Base-by-base conservation (phyloP, 2,797 vertebrate species). In the Sebastes miniatus region DNA sequence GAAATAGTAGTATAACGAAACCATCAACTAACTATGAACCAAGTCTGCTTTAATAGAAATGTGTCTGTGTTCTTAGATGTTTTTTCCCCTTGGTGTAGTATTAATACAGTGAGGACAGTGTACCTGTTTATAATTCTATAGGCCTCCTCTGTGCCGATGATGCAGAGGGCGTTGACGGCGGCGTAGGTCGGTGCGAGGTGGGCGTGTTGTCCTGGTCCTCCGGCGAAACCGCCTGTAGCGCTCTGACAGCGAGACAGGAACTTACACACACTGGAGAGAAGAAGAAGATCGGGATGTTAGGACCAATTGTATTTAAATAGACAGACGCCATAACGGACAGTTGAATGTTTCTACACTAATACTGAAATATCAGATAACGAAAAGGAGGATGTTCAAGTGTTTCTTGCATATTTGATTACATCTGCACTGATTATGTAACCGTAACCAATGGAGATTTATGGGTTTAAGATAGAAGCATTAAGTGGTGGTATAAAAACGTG, bases 181-280 rank as follows among this genome's bases (percentile, higher is more conserved):
- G 98, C 98, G 0, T 99, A 99, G 2, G 98, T 99, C 34, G 98
- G 98, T 0, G 98, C 98, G 0, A 99, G 97, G 92, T 99, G 98
- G 65, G 98, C 96, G 67, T 98, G 96, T 75, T 99, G 98, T 9
- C 97, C 96, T 0, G 98, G 98, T 1, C 98, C 98, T 1, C 98
- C 98, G 10, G 96, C 95, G 8, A 99, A 99, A 0, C 98, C 98
- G 0, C 98, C 98, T 0, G 93, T 94, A 1, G 96, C 94, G 85
- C 95, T 97, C 89, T 99, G 98, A 93, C 98, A 99, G 32, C 87
- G 95, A 3, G 95, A 92, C 89, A 99, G 94, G 90, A 99, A 99
- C 72, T 96, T 95, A 89, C 98, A 99, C 76, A 99, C 97, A 0
- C 98, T 99, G 88, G 4, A 63, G 39, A 62, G 9, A 61, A 50